These are phyloP conservation scores for Probosciger aterrimus DNA, from an alignment of 2,113 vertebrate species.

Conservation along the genomic window DNA sequence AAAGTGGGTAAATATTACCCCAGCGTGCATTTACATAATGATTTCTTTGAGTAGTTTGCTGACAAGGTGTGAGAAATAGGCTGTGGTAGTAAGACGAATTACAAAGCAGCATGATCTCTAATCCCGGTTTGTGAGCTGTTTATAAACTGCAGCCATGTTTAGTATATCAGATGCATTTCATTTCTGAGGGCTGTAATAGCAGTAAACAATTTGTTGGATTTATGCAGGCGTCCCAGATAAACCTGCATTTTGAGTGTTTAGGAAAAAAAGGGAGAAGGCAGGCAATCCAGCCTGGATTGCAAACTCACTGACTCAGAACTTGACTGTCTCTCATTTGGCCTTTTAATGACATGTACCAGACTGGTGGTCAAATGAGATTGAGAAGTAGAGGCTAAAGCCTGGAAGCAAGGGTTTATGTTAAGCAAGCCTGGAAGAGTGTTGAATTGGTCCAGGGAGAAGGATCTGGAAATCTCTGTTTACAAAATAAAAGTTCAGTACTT, in stretches of 20 bases:
- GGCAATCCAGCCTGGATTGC: background rate
- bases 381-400: background rate
- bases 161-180: background rate
- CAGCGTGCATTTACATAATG: background rate
- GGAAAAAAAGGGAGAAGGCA: background rate
- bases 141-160: background rate
- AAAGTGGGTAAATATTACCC: background rate
- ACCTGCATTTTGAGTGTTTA: background rate
- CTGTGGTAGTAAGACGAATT: background rate
- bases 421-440: background rate
- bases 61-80: background rate
- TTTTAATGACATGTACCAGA: background rate
- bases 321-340: background rate
- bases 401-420: background rate
- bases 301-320: background rate
- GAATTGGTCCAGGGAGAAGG: background rate
- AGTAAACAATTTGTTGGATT: background rate
- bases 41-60: background rate
- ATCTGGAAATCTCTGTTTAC: background rate
- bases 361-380: background rate
- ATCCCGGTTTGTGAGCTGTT: background rate
- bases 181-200: background rate
- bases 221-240: background rate
- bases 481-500: background rate
- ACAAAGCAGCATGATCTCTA: background rate